These are phyloP conservation scores for Gallinago solitaria DNA, from an alignment of 2,797 vertebrate genomes.

Conservation along the genomic window DNA sequence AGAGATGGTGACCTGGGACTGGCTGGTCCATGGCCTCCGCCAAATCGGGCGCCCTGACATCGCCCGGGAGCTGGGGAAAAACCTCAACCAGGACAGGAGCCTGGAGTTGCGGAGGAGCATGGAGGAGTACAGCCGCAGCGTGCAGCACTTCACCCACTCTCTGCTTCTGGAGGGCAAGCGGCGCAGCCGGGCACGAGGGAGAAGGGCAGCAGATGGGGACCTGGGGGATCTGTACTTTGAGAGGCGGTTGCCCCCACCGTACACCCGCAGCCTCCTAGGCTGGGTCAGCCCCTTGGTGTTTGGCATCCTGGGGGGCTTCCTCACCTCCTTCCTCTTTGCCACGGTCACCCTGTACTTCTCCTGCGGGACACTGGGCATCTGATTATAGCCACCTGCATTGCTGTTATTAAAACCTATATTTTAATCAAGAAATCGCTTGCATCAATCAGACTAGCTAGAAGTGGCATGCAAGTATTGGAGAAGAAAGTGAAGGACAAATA, in stretches of 20 bases:
- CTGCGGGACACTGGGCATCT: not conserved
- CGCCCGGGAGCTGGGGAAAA: slow-evolving; percentile 87
- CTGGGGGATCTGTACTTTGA: slow-evolving; percentile 78
- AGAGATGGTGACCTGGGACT: slow-evolving; percentile 80
- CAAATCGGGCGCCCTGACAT: slow-evolving; percentile 84
- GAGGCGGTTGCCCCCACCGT: slow-evolving; percentile 53
- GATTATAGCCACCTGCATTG: not conserved
- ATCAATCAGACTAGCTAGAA: not conserved
- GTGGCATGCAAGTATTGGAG: not conserved
- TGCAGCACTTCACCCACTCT: slow-evolving; percentile 49
- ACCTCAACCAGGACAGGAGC: slow-evolving; percentile 88
- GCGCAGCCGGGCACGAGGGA: not conserved
- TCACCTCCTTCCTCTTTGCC: not conserved
- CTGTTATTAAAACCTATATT: not conserved
- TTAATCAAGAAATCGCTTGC: not conserved
- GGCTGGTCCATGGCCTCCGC: slow-evolving; percentile 79
- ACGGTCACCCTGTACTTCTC: fast-evolving
- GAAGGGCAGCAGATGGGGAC: fast-evolving
- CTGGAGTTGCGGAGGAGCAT: slow-evolving; percentile 80
- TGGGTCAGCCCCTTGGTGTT: slow-evolving; percentile 75
- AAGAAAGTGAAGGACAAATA: not conserved
- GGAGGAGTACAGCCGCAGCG: slow-evolving; percentile 71
- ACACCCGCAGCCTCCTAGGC: slow-evolving; percentile 70
- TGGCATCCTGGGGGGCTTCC: slow-evolving; percentile 79
- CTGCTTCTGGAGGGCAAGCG: not conserved